A percentile compares a stretch with the other conserved stretches of the same genome.
Conservation (phyloP, 2,797 vertebrate genomes). For the Siniperca obscura region DNA sequence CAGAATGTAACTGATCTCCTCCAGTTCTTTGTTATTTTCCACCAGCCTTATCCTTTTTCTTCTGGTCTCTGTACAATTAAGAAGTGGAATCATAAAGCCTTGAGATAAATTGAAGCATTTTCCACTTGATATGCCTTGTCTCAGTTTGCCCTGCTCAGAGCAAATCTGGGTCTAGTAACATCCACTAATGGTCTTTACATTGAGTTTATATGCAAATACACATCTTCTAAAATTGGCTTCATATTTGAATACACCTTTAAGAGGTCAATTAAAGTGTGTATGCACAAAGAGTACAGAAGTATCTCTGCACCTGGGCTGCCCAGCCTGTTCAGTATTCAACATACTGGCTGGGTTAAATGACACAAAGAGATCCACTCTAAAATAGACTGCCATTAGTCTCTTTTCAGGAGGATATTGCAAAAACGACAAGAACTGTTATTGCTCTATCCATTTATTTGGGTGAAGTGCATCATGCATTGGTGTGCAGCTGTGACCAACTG, state of each 20-base stretch:
- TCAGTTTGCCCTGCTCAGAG: background rate
- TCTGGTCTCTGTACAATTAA: background rate
- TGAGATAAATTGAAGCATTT: background rate
- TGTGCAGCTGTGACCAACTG: slow-evolving; percentile 44
- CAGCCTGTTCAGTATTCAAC: slow-evolving; percentile 56
- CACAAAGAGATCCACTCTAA: slow-evolving; percentile 39
- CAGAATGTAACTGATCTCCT: too few species aligned
- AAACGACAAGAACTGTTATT: slow-evolving; percentile 34
- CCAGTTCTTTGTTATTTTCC: background rate
- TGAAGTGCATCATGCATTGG: slow-evolving; percentile 43
- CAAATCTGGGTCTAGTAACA: background rate
- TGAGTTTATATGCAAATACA: background rate
- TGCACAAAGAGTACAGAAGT: background rate
- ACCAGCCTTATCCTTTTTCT: background rate
- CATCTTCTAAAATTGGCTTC: background rate
- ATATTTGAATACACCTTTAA: slow-evolving; percentile 11
- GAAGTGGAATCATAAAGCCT: background rate
- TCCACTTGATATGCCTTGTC: background rate
- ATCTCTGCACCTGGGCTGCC: slow-evolving; percentile 5
- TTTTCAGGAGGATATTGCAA: slow-evolving; percentile 44
- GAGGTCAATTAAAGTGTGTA: slow-evolving; percentile 11
- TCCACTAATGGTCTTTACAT: background rate
- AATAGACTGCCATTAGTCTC: slow-evolving; percentile 63
- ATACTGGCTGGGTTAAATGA: slow-evolving; percentile 47
- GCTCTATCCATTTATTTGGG: slow-evolving; percentile 29